Evolutionary conservation across 2,888 invertebrate species (phyloP), one percentile per base, ranked within the genome.

Genomic region (Nezara viridula): DNA sequence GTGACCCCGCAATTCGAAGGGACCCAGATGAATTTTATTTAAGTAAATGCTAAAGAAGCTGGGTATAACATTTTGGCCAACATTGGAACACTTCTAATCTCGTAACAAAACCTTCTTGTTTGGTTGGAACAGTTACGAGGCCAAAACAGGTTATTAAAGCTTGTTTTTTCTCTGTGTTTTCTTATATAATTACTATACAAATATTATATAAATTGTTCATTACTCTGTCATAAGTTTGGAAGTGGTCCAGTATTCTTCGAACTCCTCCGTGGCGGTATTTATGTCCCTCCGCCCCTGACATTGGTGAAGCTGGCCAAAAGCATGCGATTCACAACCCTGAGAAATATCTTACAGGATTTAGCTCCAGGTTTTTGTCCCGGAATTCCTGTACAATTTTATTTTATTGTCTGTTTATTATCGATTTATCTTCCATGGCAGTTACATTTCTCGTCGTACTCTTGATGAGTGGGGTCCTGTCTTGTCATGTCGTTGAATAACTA

Each of bases 361-460:
- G 66, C 66, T 73, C 21, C 66, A 27, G 19, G 66, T 73, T 73
- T 37, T 73, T 73, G 32, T 37, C 32, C 66, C 21, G 37, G 37
- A 9, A 73, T 73, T 73, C 66, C 21, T 32, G 1, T 37, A 27
- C 66, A 2, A 37, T 37, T 60, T 73, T 37, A 73, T 73, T 73
- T 73, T 73, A 73, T 73, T 37, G 32, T 73, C 66, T 73, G 66
- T 73, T 73, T 73, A 73, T 73, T 73, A 37, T 73, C 66, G 32
- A 73, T 73, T 73, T 37, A 73, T 73, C 66, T 73, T 73, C 66
- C 0, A 9, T 6, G 21, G 37, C 37, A 73, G 66, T 73, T 73
- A 73, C 66, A 73, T 73, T 73, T 73, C 66, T 32, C 66, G 32
- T 37, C 19, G 66, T 73, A 37, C 19, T 21, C 19, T 27, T 60